A percentile compares a stretch with the other conserved stretches of the same genome.
phyloP scores from a whole-genome alignment of 2,797 vertebrate genomes.

The Sciurus carolinensis region DNA sequence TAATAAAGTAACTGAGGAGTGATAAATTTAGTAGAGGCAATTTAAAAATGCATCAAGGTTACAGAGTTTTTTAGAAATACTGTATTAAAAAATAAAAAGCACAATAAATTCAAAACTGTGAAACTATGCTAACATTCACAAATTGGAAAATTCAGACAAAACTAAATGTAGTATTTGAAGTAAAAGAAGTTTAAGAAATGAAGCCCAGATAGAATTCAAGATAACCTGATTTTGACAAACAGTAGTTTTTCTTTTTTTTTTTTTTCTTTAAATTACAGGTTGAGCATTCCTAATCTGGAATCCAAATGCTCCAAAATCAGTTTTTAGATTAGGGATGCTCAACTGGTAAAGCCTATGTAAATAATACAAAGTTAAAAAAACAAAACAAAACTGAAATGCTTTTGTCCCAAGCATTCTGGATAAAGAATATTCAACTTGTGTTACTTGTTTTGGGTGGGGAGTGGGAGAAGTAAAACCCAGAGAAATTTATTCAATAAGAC shows the following conservation, averaged over 20 bases:
- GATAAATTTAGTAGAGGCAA: background rate
- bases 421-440: background rate
- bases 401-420: background rate
- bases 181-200: background rate
- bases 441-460: background rate
- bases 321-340: background rate
- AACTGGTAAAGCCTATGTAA: background rate
- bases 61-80: constrained; percentile 27
- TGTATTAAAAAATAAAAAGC: constrained; percentile 32
- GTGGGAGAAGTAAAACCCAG: background rate
- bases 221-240: background rate
- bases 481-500: background rate
- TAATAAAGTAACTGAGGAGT: constrained; percentile 57
- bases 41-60: constrained; percentile 9
- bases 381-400: background rate
- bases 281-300: background rate
- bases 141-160: constrained; percentile 41
- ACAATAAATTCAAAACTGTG: constrained; percentile 35
- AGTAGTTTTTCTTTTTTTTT: background rate
- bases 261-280: background rate
- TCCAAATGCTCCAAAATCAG: background rate
- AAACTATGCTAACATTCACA: constrained; percentile 15
- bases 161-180: background rate
- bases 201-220: background rate
- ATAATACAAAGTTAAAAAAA: background rate